Evolutionary conservation across 2,797 vertebrate species (phyloP).

Genomic region (Myotis pilosus): DNA sequence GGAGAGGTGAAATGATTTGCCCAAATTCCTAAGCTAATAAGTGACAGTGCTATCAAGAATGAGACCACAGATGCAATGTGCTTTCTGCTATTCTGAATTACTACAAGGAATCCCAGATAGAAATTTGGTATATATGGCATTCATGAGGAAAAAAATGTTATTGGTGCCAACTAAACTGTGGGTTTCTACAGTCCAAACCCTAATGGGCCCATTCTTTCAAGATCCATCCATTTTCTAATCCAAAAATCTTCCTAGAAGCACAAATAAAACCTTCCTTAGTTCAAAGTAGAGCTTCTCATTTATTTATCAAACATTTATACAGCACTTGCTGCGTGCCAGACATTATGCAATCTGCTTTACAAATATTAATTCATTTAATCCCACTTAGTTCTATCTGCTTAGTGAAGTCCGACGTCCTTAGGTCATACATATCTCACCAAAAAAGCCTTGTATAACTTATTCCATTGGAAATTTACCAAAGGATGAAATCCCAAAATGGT

Average conservation of each 20-base stretch:
- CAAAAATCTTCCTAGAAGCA: conserved; percentile 51
- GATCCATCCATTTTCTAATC: conserved; percentile 10
- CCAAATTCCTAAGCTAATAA: conserved; percentile 16
- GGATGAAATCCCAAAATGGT: neutral
- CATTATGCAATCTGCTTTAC: conserved; percentile 62
- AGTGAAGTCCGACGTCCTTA: conserved; percentile 40
- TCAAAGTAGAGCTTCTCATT: conserved; percentile 46
- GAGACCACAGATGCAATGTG: neutral
- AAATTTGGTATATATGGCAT: neutral
- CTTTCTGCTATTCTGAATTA: conserved; percentile 21
- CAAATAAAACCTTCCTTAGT: conserved; percentile 17
- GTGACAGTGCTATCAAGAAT: neutral
- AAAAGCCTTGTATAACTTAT: conserved; percentile 53
- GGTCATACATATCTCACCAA: conserved; percentile 38
- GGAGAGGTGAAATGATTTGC: neutral
- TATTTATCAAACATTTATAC: conserved; percentile 63
- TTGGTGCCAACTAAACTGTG: neutral
- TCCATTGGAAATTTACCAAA: conserved; percentile 36
- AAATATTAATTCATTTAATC: conserved; percentile 66
- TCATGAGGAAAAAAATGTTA: neutral
- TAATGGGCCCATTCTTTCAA: conserved; percentile 19
- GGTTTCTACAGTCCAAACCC: neutral
- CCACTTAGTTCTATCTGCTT: conserved; percentile 57
- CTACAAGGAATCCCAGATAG: neutral
- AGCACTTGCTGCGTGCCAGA: conserved; percentile 40